Conservation (phyloP, 2,797 vertebrate genomes). For the Squalus acanthias region DNA sequence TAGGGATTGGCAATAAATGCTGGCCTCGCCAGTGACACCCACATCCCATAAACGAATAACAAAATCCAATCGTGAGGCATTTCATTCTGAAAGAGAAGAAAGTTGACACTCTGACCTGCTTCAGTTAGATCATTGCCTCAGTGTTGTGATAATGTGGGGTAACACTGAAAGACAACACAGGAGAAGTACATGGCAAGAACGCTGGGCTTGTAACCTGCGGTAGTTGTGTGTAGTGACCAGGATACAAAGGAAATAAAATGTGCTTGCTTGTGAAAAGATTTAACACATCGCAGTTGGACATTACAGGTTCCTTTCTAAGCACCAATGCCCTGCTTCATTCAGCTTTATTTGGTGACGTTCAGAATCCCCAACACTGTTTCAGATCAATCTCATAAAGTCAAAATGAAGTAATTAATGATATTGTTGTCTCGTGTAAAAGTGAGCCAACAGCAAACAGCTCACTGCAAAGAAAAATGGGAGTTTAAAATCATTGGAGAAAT, state of each 20-base stretch:
- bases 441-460: neutral
- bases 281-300: neutral
- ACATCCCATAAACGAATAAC: no score
- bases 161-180: neutral
- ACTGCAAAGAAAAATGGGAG: neutral
- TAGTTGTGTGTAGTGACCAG: neutral
- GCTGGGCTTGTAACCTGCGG: neutral
- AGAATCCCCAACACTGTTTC: neutral
- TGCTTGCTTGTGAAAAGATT: neutral
- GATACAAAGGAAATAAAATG: neutral
- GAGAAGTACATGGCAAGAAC: neutral
- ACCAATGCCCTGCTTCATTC: neutral
- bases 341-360: neutral
- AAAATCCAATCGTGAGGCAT: neutral
- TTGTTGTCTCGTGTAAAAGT: neutral
- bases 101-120: neutral
- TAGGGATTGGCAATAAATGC: no score
- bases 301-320: neutral
- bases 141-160: neutral
- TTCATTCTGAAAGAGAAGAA: neutral
- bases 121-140: neutral
- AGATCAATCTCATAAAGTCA: neutral
- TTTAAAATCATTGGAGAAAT: neutral
- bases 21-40: no score
- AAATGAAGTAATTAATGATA: neutral